Base-by-base conservation (phyloP, 2,797 vertebrate genomes). In the Pangasius sanitwongsei region DNA sequence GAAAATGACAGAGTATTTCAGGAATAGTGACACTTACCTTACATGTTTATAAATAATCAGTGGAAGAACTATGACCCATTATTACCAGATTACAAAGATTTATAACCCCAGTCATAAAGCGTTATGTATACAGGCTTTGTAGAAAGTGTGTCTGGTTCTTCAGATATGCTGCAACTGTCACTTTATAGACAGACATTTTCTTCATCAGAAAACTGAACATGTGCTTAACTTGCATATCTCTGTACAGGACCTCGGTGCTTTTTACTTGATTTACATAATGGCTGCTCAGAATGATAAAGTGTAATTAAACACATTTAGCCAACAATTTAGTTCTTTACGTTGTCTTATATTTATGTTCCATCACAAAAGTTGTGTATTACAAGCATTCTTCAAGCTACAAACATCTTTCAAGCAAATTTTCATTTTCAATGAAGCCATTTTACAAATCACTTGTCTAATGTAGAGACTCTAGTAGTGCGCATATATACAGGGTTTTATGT, bases 231-330 rank as follows among this genome's bases (percentile, higher is more conserved):
- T 87, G 44, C 72, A 70, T 55, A 80, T 65, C 72, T 23, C 72
- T 81, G 50, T 13, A 82, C 75, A 74, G 12, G 31, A 53, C 34
- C 57, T 72, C 23, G 1, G 69, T 75, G 78, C 63, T 53, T 20
- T 82, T 84, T 70, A 82, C 34, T 63, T 75, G 89, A 75, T 41
- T 80, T 82, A 82, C 72, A 81, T 53, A 34, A 75, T 53, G 31
- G 81, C 87, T 87, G 50, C 83, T 86, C 82, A 34, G 41, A 75
- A 70, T 88, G 87, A 59, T 70, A n/a, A 57, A 80, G 57, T 69
- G 31, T 61, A 88, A 89, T 87, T 57, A 89, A 90, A 91, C 88
- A 89, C 80, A 89, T 15, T 89, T 78, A 90, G 86, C 82, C 87
- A 90, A 87, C 85, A 87, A 83, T 37, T 85, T 41, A 75, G 37